A percentile compares a stretch with the other conserved stretches of the same genome.
phyloP scores from a whole-genome alignment of 2,113 vertebrate genomes.

The Uria aalge region DNA sequence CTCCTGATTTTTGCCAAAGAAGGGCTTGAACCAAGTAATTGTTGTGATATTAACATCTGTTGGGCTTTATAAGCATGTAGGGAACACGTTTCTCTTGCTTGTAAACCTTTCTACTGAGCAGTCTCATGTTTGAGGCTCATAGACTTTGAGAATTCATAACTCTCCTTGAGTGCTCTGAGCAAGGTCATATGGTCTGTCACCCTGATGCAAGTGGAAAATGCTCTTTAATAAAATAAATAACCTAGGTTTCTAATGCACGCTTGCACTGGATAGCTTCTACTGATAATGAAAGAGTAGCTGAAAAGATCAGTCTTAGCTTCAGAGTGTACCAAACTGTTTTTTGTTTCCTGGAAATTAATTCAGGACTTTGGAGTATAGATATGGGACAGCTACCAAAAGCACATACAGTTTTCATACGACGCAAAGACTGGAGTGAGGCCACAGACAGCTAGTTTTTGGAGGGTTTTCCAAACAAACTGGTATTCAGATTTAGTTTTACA shows the following conservation, averaged over 20 bases:
- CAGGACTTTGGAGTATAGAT: background rate
- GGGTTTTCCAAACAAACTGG: background rate
- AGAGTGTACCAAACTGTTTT: background rate
- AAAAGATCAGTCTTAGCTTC: background rate
- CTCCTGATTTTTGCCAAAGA: background rate
- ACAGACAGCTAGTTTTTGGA: background rate
- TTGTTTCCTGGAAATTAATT: background rate
- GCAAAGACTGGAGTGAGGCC: background rate
- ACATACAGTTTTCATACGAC: rapidly evolving
- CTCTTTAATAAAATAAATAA: background rate
- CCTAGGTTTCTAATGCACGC: background rate
- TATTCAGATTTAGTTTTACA: background rate
- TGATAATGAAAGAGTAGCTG: background rate
- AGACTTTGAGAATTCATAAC: background rate
- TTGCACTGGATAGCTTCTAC: background rate
- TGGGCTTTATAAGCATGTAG: background rate
- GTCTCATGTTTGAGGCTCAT: background rate
- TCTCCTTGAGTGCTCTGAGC: background rate
- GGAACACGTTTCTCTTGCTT: background rate
- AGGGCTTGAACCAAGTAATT: background rate
- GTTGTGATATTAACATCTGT: background rate
- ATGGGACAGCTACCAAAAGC: background rate
- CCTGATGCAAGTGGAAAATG: background rate
- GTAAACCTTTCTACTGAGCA: background rate
- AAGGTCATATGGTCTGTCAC: background rate